Evolutionary conservation across 1,140 invertebrate genomes (phyloP).

Genomic region (Orussus abietinus): DNA sequence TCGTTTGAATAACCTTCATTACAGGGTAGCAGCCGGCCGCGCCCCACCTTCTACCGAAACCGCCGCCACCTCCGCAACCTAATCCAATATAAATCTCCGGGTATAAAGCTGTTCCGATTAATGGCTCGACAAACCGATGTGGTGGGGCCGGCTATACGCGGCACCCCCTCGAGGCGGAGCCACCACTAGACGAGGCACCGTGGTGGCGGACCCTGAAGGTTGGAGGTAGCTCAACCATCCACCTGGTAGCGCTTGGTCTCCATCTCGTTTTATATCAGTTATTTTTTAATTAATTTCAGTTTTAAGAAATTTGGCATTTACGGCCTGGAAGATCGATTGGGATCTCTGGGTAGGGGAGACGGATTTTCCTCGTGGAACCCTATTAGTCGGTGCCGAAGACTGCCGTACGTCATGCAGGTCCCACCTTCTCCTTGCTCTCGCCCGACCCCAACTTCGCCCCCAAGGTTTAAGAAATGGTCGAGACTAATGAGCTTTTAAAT

Average conservation of each 20-base stretch:
- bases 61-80: conserved; percentile 34
- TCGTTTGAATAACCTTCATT: conserved; percentile 30
- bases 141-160: conserved; percentile 42
- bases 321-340: too few relatives aligned
- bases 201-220: not conserved
- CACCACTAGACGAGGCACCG: not conserved
- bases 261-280: too few relatives aligned
- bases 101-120: conserved; percentile 51
- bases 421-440: conserved; percentile 14
- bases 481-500: conserved; percentile 50
- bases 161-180: too few relatives aligned
- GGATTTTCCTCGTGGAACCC: too few relatives aligned
- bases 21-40: conserved; percentile 15
- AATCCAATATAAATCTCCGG: conserved; percentile 49
- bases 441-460: conserved; percentile 36
- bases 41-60: conserved; percentile 38
- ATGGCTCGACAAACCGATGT: conserved; percentile 50
- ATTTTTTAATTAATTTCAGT: too few relatives aligned
- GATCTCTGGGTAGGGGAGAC: too few relatives aligned
- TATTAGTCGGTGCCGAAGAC: too few relatives aligned
- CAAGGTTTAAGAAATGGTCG: conserved; percentile 44
- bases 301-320: too few relatives aligned
- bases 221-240: not conserved
- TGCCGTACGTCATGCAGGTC: too few relatives aligned
- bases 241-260: too few relatives aligned